Conservation (phyloP, 37 sponge, comb jelly and placozoan species). For the Theonella swinhoei region DNA sequence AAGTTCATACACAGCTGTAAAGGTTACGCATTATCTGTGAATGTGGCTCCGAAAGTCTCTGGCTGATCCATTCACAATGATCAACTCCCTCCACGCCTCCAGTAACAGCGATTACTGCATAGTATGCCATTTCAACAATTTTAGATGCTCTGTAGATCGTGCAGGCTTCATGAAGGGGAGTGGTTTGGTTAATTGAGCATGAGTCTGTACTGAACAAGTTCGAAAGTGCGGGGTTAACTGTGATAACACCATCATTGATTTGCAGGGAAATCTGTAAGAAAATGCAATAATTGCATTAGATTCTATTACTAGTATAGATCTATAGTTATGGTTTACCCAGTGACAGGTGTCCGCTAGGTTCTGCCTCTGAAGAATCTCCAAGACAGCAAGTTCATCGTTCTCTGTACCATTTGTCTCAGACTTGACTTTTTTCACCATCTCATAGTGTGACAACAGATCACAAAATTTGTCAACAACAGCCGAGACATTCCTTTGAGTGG, state of each 20-base stretch:
- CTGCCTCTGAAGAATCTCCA: neutral
- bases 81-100: no score
- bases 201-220: neutral
- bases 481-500: neutral
- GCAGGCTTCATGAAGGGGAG: neutral
- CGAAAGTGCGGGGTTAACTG: neutral
- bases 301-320: no score
- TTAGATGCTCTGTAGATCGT: no score
- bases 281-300: neutral
- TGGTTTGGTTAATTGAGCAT: neutral
- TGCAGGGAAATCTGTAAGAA: neutral
- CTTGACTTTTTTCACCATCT: neutral
- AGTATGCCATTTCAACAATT: no score
- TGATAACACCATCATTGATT: neutral
- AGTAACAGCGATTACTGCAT: no score
- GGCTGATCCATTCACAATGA: no score
- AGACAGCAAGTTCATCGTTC: neutral
- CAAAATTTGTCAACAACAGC: neutral
- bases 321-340: neutral
- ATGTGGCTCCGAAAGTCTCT: no score
- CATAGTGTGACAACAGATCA: neutral
- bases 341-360: neutral
- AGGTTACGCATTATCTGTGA: no score
- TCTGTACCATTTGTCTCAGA: neutral
- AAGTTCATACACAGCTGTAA: no score